Base-by-base conservation (phyloP, 2,797 vertebrate genomes). In the Merluccius polli region DNA sequence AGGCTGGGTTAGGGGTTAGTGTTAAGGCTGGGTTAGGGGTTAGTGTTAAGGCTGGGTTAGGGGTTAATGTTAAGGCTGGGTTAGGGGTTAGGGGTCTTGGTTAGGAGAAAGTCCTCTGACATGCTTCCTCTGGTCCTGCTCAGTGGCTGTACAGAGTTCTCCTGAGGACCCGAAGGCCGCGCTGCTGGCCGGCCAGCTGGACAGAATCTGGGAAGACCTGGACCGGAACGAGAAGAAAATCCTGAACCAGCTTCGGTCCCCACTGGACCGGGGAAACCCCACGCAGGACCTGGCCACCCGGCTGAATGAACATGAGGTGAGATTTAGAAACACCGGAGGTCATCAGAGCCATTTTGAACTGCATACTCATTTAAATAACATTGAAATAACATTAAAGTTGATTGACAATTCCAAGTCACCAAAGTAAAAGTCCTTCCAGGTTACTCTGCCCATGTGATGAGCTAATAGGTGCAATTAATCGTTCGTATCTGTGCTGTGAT, bases 241-340 rank as follows among this genome's bases (percentile, higher is more conserved):
- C 74, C 82, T 94, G 87, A 90, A 76, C 78, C 81, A 93, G 72
- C 80, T 93, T 73, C 94, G 96, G 77, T 75, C 92, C 9, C 95
- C 97, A 0, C 85, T 98, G 71, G 94, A 94, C 85, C 93, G 86
- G 30, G 77, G 41, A 0, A 80, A 89, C 31, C 94, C 96, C 0
- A 87, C 89, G 0, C 87, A 93, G 12, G 97, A 98, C 89, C 90
- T 98, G 72, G 83, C 86, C 2, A 86, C 73, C 29, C 92, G 96
- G 73, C 93, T 96, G 73, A 91, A 87, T 36, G 91, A 95, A 6
- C 95, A 96, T 0, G 90, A 97, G 94, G 98, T 98, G 59, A 81
- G 21, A 65, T 78, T 83, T 44, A 18, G 4, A 12, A 41, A 21
- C 10, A 70, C 31, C 10, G 24, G 12, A 11, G n/a, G 27, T 13